Percentiles rank a stretch among this genome's conserved stretches.
phyloP scores from a whole-genome alignment of 2,888 invertebrate genomes.

The Drosophila mulleri region DNA sequence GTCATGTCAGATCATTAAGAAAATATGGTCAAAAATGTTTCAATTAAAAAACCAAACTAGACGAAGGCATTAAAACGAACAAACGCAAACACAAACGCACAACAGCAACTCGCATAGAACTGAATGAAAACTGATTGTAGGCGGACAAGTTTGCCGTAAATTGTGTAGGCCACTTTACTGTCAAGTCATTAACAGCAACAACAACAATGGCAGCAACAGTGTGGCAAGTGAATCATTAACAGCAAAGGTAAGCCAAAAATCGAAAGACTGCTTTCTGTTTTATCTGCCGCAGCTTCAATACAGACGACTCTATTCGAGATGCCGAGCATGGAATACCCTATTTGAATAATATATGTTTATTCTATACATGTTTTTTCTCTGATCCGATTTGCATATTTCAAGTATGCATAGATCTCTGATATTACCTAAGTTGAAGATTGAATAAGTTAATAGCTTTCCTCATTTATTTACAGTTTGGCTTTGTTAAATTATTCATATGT shows the following conservation, averaged over 20 bases:
- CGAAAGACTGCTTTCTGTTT: slow-evolving; percentile 36
- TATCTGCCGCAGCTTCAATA: slow-evolving; percentile 19
- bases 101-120: slow-evolving; percentile 18
- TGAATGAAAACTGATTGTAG: slow-evolving; percentile 74
- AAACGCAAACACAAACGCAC: slow-evolving; percentile 15
- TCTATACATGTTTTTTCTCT: background rate
- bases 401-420: background rate
- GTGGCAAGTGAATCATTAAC: slow-evolving; percentile 70
- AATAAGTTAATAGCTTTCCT: background rate
- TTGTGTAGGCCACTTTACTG: slow-evolving; percentile 79
- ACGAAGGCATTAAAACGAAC: slow-evolving; percentile 48
- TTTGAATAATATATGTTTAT: background rate
- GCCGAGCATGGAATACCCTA: slow-evolving; percentile 2
- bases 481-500: no score
- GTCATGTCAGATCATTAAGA: slow-evolving; percentile 78
- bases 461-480: background rate
- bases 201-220: slow-evolving; percentile 37
- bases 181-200: slow-evolving; percentile 74
- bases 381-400: background rate
- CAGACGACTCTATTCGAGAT: background rate
- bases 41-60: slow-evolving; percentile 71
- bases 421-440: background rate
- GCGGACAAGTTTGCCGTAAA: slow-evolving; percentile 79
- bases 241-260: slow-evolving; percentile 53
- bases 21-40: slow-evolving; percentile 80